Evolutionary conservation across 2,888 invertebrate species (phyloP), one percentile per base, ranked within the genome.

Genomic region (Drosophila tanythrix): DNA sequence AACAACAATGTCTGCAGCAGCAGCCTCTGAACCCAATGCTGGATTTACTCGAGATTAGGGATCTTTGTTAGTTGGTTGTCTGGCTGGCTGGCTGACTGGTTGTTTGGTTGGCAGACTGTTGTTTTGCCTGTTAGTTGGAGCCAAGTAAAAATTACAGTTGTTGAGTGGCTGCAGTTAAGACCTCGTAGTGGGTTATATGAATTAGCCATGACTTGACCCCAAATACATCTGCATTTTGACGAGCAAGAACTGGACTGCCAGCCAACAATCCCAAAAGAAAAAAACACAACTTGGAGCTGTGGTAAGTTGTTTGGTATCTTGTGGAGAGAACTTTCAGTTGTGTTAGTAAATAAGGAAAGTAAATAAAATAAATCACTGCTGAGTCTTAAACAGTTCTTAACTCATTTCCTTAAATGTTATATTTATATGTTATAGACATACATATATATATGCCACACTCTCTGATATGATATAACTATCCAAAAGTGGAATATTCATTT

Each of bases 11-110:
- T 70, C 63, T 56, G 79, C 51, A 40, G 27, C 15, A 50, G 56
- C 62, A 63, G 71, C 36, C 40, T 79, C 33, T 67, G 76, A 64
- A 69, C 75, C 75, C 64, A 60, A 79, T 61, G 79, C 74, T 89
- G 90, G 90, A 88, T 89, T 89, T 85, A 90, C 90, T 90, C 74
- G 55, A 85, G 85, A 90, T 90, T 85, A 90, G 89, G 86, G 83
- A 88, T 89, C 90, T 90, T 89, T 86, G 89, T 85, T 85, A 86
- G 89, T 77, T 85, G 82, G 50, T 69, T 63, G 74, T 18, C 59
- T 58, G 77, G 50, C 33, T 66, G 64, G 36, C 27, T 60, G 77
- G 57, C 21, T 46, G 46, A 8, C 46, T 85, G 78, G 50, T 69
- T 57, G 74, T 18, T 56, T 58, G 78, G 50, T 33, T 66, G 64